Percentiles rank a stretch among this genome's conserved stretches.
These are phyloP conservation scores for Thunnus maccoyii DNA, from an alignment of 2,113 vertebrate species.

Conservation along the genomic window DNA sequence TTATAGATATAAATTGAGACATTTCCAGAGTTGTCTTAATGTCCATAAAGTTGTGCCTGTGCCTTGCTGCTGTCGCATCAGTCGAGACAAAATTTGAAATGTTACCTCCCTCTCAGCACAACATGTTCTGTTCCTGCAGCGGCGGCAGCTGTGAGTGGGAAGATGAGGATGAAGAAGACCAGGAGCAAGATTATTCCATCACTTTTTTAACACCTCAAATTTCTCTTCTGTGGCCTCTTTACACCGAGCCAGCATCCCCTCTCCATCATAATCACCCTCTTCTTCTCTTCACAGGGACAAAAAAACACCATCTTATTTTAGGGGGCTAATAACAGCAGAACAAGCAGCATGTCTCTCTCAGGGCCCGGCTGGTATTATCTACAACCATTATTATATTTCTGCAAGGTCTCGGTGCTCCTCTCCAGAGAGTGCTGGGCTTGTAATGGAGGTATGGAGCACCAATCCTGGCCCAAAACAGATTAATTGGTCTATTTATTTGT, in stretches of 20 bases:
- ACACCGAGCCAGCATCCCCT: constrained; percentile 32
- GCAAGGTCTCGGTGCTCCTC: constrained; percentile 56
- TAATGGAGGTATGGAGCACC: constrained; percentile 45
- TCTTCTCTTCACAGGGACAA: constrained; percentile 9
- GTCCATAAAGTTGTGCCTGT: constrained; percentile 35
- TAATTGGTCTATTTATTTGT: constrained; percentile 71
- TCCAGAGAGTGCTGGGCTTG: constrained; percentile 16
- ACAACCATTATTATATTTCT: constrained; percentile 67
- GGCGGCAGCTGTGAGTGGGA: constrained; percentile 72
- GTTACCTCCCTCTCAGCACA: constrained; percentile 65
- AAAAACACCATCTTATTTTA: constrained; percentile 49
- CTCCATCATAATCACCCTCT: constrained; percentile 52
- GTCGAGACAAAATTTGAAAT: constrained; percentile 61
- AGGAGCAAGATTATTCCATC: constrained; percentile 66
- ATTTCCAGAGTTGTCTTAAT: constrained; percentile 22
- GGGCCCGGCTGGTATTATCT: constrained; percentile 58
- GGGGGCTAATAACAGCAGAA: constrained; percentile 64
- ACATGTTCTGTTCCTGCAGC: constrained; percentile 62
- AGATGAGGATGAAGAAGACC: constrained; percentile 66
- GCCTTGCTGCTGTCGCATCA: constrained; percentile 35
- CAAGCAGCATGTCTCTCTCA: constrained; percentile 58
- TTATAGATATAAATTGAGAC: constrained; percentile 7
- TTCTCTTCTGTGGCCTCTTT: constrained; percentile 53
- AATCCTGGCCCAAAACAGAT: constrained; percentile 47
- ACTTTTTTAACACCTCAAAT: constrained; percentile 71